Evolutionary conservation across 2,113 vertebrate species (phyloP), one percentile per base, ranked within the genome.

Genomic region (Corydoras sp.): DNA sequence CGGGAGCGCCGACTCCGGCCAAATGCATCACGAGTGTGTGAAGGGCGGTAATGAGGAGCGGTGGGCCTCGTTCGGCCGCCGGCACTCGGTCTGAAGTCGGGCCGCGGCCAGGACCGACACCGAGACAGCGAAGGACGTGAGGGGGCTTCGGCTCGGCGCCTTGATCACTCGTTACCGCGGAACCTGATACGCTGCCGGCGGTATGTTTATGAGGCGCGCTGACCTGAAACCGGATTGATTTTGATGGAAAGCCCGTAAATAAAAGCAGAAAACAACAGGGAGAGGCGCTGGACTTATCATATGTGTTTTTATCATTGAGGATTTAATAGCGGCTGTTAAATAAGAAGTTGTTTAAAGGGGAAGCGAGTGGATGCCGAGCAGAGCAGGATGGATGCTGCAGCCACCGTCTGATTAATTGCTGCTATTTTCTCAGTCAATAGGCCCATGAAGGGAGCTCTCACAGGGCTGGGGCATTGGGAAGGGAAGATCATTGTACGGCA

Each of bases 21-120:
- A 58, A 71, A 69, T 63, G 55, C 64, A 18, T 65, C 54, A 64
- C 35, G 14, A 49, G 58, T 55, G 30, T 50, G 18, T 56, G 65
- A 59, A 51, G 14, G 65, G 64, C 59, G 53, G 60, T 81, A 81
- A 81, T 83, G 76, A 83, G 73, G 68, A 79, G 62, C 73, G 14
- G 55, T 48, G 71, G 77, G 79, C 68, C 68, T 76, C 71, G 62
- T 77, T 76, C 62, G 68, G 62, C 35, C 35, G 65, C 63, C 30
- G 69, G 59, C 68, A 56, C 64, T 76, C 62, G 56, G 65, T 62
- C 73, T 64, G 61, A 48, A 49, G 64, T 74, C 62, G 66, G 24
- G n/a, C 68, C 29, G 59, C 76, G 59, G 76, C 56, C 70, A 61
- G 49, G 30, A 72, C 62, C 56, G 55, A 64, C 60, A 31, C 68